Evolutionary conservation across 1,140 invertebrate species (phyloP), one percentile per base, ranked within the genome.

Genomic region (Diabrotica virgifera): DNA sequence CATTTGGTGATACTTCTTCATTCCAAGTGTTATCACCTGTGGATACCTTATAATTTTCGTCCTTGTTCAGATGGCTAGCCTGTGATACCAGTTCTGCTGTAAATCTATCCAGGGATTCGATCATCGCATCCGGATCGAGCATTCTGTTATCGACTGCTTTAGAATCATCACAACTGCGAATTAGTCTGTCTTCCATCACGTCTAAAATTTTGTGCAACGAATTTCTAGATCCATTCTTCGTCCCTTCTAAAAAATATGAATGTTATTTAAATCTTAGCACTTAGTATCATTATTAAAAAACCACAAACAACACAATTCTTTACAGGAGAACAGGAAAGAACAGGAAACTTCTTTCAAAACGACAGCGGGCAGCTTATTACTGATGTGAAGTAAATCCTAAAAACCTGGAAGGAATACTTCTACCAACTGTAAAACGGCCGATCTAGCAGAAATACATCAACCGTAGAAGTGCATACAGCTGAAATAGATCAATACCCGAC

Each of bases 1-100:
- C 90, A 76, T 90, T 89, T 0, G 87, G 87, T 56, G 85, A 87
- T 9, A 84, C 84, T 5, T 82, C 81, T 70, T 90, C 86, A 70
- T 89, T 90, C 90, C 90, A 92, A 0, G 89, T 91, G 70, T 89
- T 74, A 55, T 71, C 73, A 46, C 69, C 65, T 11, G 67, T 59
- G 7, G 70, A 72, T 8, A 68, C 61, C 52, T 69, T 70, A 14
- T 73, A 72, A 6, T 73, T 65, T 37, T 70, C 74, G 24, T 80
- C 74, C 54, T 77, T 81, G 11, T 81, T 75, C 24, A 83, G 63
- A 63, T 82, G 74, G 8, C 73, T 80, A 1, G 82, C 82, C 56
- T 87, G 85, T 3, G 85, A 86, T 5, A 88, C 85, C 37, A 88
- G 76, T 64, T 87, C 83, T 5, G 85, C 82, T 5, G 87, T 89